Conservation (phyloP, 2,888 invertebrate species). For the Philonicus albiceps region DNA sequence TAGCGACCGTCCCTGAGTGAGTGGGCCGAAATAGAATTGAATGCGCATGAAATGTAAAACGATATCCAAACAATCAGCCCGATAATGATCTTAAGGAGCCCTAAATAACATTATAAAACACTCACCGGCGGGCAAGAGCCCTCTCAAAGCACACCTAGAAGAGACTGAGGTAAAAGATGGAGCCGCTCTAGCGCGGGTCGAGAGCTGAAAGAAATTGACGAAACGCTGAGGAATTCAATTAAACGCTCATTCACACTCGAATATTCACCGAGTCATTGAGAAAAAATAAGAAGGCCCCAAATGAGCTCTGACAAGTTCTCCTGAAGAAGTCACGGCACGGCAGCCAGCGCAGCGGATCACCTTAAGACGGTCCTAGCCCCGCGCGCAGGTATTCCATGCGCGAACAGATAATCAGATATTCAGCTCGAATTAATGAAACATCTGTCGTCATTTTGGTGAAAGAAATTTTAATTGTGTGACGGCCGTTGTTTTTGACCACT, state of each 20-base stretch:
- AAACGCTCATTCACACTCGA: conserved; percentile 46
- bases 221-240: conserved; percentile 46
- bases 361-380: neutral
- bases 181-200: neutral
- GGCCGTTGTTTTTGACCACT: conserved; percentile 10
- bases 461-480: conserved; percentile 43
- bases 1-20: neutral
- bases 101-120: conserved; percentile 48
- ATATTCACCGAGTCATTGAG: conserved; percentile 34
- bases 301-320: conserved; percentile 24
- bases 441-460: conserved; percentile 40
- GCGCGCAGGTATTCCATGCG: conserved; percentile 22
- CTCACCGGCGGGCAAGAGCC: conserved; percentile 33
- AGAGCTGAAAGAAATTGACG: conserved; percentile 41
- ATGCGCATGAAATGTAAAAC: conserved; percentile 48
- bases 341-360: neutral
- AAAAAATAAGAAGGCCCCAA: conserved; percentile 22
- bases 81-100: conserved; percentile 48
- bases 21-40: conserved; percentile 7
- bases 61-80: conserved; percentile 48
- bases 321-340: neutral
- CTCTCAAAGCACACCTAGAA: neutral
- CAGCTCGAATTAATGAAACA: conserved; percentile 44
- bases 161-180: neutral
- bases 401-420: conserved; percentile 36